Evolutionary conservation across 2,888 invertebrate species (phyloP), one percentile per base, ranked within the genome.

Genomic region (Sarcophaga subvicina): DNA sequence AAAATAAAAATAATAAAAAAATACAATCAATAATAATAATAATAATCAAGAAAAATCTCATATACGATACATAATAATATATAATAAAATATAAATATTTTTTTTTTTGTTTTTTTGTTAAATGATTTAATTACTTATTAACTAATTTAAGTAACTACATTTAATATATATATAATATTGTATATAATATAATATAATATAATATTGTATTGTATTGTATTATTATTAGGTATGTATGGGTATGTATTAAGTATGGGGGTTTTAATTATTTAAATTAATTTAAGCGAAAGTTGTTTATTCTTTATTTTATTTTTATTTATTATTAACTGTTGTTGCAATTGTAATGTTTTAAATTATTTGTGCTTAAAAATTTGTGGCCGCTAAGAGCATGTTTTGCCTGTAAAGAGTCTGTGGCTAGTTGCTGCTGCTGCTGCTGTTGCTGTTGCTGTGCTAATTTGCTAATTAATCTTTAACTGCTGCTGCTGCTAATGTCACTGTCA

Each of bases 11-110:
- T 66, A 67, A 82, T 62, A 81, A 22, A 81, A 22, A 49, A 49
- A 49, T 49, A 49, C 12, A 14, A 54, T 54, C 12, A 54, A 54
- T 77, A 63, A 75, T 77, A 71, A 62, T 77, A 59, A 81, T 70
- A 54, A 54, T 54, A 66, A 77, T 62, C 81, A 76, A 83, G 66
- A 81, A 86, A 87, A 86, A 87, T 84, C 80, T 84, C 80, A 79
- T 79, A 79, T 87, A 81, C 83, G 37, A 37, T 37, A 37, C 10
- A 37, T 37, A 37, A 86, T 73, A 80, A 22, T 22, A 22, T 84
- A 83, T 54, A 54, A 54, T 14, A 14, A 54, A 54, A 14, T 54
- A 14, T 54, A 14, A 17, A 14, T 54, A 60, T 72, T 60, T 54
- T 47, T 12, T 71, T 59, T 3, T 49, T 60, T 60, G 20, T 0